phyloP scores from a whole-genome alignment of 1,140 invertebrate genomes.

The Temnothorax nylanderi region DNA sequence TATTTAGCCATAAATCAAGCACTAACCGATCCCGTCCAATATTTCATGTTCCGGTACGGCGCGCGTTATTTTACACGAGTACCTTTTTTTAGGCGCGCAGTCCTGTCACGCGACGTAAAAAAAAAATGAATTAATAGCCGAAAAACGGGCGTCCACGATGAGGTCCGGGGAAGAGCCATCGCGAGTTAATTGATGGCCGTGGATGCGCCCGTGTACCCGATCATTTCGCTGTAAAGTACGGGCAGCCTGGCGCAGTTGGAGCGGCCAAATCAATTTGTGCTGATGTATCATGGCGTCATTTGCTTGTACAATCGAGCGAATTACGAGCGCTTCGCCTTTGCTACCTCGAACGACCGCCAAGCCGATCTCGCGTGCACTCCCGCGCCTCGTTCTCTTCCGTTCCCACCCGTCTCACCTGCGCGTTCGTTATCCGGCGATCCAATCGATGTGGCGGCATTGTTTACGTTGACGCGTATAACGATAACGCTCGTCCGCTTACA shows the following conservation, averaged over 20 bases:
- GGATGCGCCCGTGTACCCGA: constrained; percentile 12
- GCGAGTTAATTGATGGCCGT: constrained; percentile 60
- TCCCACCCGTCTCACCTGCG: not conserved
- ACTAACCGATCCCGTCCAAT: constrained; percentile 24
- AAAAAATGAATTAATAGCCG: constrained; percentile 50
- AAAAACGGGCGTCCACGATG: constrained; percentile 45
- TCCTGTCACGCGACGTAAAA: constrained; percentile 28
- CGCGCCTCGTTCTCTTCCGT: constrained; percentile 10
- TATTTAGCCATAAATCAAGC: constrained; percentile 24
- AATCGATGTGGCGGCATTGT: constrained; percentile 49
- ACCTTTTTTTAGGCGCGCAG: not conserved
- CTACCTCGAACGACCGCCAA: not conserved
- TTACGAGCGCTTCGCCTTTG: constrained; percentile 53
- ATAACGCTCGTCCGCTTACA: constrained; percentile 53
- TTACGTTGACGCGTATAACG: constrained; percentile 65
- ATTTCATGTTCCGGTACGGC: constrained; percentile 10
- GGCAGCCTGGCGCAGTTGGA: constrained; percentile 37
- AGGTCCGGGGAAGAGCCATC: constrained; percentile 6
- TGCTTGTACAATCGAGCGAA: constrained; percentile 67
- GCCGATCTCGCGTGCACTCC: not conserved
- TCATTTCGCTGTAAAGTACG: constrained; percentile 25
- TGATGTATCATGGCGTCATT: constrained; percentile 70
- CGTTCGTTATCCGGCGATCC: constrained; percentile 33
- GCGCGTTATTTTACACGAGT: constrained; percentile 3
- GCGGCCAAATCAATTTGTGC: constrained; percentile 68